Percentiles rank a stretch among this genome's conserved stretches.
Evolutionary conservation across 2,113 vertebrate genomes (phyloP).

Genomic region (Bucco capensis): DNA sequence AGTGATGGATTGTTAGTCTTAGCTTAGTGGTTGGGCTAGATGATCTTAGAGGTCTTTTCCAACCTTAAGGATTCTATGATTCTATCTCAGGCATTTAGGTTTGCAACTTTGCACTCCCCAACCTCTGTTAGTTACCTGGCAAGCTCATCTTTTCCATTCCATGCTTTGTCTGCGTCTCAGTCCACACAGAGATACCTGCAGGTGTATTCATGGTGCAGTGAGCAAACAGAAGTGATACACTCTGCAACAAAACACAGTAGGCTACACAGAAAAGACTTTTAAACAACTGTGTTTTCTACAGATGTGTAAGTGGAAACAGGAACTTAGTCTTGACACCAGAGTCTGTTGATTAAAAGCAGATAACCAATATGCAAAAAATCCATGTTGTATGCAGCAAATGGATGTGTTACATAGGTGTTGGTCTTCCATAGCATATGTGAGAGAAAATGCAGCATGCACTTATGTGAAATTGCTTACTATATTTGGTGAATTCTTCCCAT

Average conservation of each 20-base stretch:
- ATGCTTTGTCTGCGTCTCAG: neutral
- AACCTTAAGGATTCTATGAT: too few species aligned
- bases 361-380: neutral
- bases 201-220: accelerated
- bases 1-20: too few species aligned
- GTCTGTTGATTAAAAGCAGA: neutral
- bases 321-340: neutral
- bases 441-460: neutral
- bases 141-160: neutral
- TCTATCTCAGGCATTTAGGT: neutral
- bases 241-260: neutral
- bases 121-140: neutral
- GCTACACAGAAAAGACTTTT: too few species aligned
- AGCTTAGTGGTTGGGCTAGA: too few species aligned
- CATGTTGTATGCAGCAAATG: neutral
- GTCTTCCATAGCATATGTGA: neutral
- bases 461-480: neutral
- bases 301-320: neutral
- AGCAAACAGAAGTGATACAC: neutral
- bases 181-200: neutral
- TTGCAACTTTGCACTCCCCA: neutral
- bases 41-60: too few species aligned
- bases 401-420: too few species aligned
- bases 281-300: too few species aligned
- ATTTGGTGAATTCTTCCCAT: neutral